A percentile compares a stretch with the other conserved stretches of the same genome.
phyloP scores from a whole-genome alignment of 64 coral and sea anemone genomes.

The Anthopleura sola region DNA sequence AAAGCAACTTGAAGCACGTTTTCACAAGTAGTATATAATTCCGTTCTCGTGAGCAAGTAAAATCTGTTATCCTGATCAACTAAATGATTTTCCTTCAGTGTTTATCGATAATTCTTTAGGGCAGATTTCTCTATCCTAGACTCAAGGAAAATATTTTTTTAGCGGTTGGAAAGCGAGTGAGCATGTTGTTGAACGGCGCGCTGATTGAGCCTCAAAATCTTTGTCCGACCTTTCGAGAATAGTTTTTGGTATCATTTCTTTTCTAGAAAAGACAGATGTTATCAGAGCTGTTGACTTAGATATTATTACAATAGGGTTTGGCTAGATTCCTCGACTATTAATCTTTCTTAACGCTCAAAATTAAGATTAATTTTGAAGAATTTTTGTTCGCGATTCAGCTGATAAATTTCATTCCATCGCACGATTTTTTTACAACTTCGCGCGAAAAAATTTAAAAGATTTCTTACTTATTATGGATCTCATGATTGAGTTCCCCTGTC shows the following conservation, averaged over 20 bases:
- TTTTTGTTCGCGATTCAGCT: neutral
- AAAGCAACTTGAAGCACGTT: neutral
- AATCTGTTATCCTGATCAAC: neutral
- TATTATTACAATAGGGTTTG: constrained; percentile 8
- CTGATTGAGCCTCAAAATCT: neutral
- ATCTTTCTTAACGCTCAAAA: neutral
- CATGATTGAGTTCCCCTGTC: neutral
- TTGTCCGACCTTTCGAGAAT: neutral
- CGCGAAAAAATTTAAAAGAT: neutral
- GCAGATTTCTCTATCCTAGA: neutral
- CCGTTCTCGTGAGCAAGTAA: neutral
- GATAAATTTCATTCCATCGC: no score
- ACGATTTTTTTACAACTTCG: neutral
- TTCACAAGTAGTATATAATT: neutral
- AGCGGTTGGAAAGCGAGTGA: neutral
- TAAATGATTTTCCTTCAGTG: neutral
- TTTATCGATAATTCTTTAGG: neutral
- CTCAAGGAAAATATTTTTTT: neutral
- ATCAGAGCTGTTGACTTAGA: neutral
- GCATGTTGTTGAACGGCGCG: neutral
- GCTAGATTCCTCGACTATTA: neutral
- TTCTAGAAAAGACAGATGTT: constrained; percentile 4
- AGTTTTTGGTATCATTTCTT: neutral
- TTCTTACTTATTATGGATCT: neutral
- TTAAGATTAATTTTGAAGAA: neutral